These are phyloP conservation scores for Sorex maritimensis DNA, from an alignment of 2,797 vertebrate species.

Conservation along the genomic window DNA sequence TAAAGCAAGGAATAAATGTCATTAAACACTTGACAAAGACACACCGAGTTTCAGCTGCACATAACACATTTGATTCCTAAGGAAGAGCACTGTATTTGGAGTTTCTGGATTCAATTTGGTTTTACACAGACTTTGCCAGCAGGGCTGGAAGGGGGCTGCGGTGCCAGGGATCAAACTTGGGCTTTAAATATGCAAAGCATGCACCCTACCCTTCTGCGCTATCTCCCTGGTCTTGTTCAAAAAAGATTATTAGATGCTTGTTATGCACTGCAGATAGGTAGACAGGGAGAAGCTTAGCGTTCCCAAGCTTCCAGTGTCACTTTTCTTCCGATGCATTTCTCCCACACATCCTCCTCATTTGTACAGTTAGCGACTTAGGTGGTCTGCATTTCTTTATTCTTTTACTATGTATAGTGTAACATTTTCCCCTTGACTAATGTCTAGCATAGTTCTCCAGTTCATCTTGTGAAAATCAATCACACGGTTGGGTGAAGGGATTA, in stretches of 20 bases:
- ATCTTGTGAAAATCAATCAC: background rate
- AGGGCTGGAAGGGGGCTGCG: too few relatives aligned
- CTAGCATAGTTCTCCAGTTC: background rate
- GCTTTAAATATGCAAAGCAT: too few relatives aligned
- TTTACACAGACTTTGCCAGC: too few relatives aligned
- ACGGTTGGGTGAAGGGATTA: background rate
- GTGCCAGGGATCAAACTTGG: too few relatives aligned
- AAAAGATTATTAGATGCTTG: background rate
- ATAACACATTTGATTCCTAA: background rate
- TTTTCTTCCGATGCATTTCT: too few relatives aligned
- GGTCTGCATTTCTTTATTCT: background rate
- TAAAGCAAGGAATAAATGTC: constrained; percentile 43
- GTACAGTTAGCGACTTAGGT: background rate
- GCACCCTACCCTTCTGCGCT: too few relatives aligned
- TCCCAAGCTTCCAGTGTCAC: too few relatives aligned
- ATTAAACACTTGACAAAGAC: background rate
- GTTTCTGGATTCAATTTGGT: too few relatives aligned
- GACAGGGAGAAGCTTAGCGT: too few relatives aligned
- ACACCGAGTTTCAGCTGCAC: background rate
- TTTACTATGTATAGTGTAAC: background rate
- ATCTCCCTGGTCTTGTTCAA: background rate
- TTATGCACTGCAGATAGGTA: background rate
- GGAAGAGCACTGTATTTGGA: background rate
- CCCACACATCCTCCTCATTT: too few relatives aligned
- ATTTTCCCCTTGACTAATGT: background rate